phyloP scores from a whole-genome alignment of 2,888 invertebrate genomes.

The Acrocyrtus sp. region DNA sequence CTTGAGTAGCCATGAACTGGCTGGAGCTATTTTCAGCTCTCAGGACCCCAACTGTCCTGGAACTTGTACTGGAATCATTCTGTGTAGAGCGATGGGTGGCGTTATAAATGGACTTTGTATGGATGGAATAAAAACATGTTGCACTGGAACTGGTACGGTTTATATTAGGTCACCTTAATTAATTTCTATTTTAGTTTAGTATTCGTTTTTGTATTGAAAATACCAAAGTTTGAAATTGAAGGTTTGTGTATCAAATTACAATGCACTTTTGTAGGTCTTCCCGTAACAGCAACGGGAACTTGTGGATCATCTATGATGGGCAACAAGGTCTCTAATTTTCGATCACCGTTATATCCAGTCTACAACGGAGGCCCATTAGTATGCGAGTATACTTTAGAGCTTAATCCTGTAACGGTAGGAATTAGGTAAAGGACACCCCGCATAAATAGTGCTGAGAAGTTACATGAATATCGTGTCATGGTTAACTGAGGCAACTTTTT shows the following conservation, averaged over 20 bases:
- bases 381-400: conserved; percentile 52
- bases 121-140: conserved; percentile 41
- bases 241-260: conserved; percentile 4
- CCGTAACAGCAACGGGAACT: conserved; percentile 19
- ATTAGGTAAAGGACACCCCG: no score
- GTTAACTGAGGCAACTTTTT: not conserved
- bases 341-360: conserved; percentile 50
- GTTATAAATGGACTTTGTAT: conserved; percentile 39
- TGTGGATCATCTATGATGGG: conserved; percentile 44
- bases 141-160: conserved; percentile 29
- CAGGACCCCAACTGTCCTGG: conserved; percentile 37
- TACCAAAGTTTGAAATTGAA: not conserved
- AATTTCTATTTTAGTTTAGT: not conserved
- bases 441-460: no score
- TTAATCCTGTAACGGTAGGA: conserved; percentile 46
- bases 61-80: conserved; percentile 27
- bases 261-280: not conserved
- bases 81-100: conserved; percentile 43
- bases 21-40: no score
- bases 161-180: not conserved
- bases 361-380: conserved; percentile 45
- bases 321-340: conserved; percentile 48
- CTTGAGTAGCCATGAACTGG: no score
- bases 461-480: no score
- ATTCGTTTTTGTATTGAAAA: not conserved